Evolutionary conservation across 2,797 vertebrate genomes (phyloP), one percentile per base, ranked within the genome.

Genomic region (Rallus crepitans): DNA sequence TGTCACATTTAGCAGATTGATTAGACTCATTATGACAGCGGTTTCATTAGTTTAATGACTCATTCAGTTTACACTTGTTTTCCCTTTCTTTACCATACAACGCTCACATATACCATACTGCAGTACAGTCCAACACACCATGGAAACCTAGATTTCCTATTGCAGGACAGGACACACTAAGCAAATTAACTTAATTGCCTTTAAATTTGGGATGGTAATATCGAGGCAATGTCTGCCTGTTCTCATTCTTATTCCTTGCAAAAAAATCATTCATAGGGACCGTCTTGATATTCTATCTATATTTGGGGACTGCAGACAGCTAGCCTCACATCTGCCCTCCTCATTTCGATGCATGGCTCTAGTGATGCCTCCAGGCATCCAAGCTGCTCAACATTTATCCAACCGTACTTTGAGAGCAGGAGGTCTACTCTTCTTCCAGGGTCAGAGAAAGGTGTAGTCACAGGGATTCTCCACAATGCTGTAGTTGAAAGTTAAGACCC

Each of bases 11-110:
- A 61, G 73, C 53, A 88, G 94, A 64, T 47, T 33, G 85, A 90
- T 82, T 53, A 81, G 52, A 57, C 69, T 97, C 88, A 90, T 83
- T 87, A 84, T 82, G 87, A 76, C 57, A 39, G 91, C 50, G 89
- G 94, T 94, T 87, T 90, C 80, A 93, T 95, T 89, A 87, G 59
- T 75, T 82, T 93, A 96, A 87, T 16, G 83, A 90, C 50, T 81
- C 87, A 31, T 72, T 66, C 73, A 80, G 87, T 81, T 55, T 88
- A 68, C 59, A 69, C 64, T 61, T 20, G 31, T 31, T 95, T 87
- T 68, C 52, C 37, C 82, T 82, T 82, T 90, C 87, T 92, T 89
- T 77, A 92, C 71, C 68, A 59, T 68, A 86, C 66, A 76, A 61
- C 33, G 15, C 23, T 85, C 90, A 84, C 68, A 48, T 1, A 5